Evolutionary conservation across 2,113 vertebrate genomes (phyloP).

Genomic region (Pteruthius melanotis): DNA sequence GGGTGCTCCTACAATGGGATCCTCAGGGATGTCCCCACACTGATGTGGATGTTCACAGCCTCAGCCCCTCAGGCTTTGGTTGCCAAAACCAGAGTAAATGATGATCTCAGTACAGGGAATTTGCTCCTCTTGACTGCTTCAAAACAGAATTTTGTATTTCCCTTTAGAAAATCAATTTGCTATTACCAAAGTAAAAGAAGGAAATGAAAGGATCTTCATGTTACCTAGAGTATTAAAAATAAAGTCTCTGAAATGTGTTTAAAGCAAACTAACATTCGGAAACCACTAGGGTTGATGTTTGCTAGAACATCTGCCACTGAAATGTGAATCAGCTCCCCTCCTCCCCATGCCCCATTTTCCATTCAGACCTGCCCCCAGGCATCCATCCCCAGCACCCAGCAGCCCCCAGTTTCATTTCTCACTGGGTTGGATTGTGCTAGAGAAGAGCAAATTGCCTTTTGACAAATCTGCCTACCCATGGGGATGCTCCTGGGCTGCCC

Average conservation of each 20-base stretch:
- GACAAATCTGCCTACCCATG: fast-evolving
- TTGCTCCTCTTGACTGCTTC: background rate
- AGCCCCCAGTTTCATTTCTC: background rate
- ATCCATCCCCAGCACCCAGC: background rate
- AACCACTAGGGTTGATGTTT: background rate
- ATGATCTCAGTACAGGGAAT: background rate
- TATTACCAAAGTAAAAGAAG: background rate
- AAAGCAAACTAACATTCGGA: background rate
- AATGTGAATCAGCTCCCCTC: background rate
- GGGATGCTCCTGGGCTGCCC: background rate
- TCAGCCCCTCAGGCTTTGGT: background rate
- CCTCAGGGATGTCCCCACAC: background rate
- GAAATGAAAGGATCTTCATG: background rate
- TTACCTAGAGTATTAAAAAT: background rate
- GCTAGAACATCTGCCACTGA: background rate
- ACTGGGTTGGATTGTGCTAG: background rate
- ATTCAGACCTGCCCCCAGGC: background rate
- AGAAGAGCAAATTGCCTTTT: background rate
- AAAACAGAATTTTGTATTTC: background rate
- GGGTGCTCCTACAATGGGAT: no score
- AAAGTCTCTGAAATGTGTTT: background rate
- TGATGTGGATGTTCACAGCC: fast-evolving
- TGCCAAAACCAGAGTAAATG: background rate
- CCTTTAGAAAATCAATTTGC: background rate
- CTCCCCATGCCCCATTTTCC: background rate